Evolutionary conservation across 2,797 vertebrate genomes (phyloP).

Genomic region (Crocodylus rhombifer): DNA sequence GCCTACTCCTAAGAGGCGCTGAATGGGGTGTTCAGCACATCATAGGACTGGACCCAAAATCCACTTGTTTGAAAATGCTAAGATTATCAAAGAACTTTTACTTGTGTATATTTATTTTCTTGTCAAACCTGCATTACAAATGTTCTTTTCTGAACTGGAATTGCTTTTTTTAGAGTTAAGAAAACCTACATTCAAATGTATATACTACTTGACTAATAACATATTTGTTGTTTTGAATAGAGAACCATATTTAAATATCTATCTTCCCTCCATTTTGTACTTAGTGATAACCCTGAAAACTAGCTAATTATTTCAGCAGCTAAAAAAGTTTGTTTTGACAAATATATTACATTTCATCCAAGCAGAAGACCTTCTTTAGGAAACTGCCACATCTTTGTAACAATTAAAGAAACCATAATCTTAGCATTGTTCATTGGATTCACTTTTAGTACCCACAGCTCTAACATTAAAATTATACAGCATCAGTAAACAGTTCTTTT

Average conservation of each 20-base stretch:
- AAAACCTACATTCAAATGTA: conserved; percentile 11
- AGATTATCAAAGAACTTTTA: conserved; percentile 4
- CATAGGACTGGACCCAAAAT: rapidly evolving
- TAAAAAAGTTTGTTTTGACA: conserved; percentile 48
- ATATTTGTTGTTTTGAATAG: background rate
- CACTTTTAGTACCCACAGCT: conserved; percentile 55
- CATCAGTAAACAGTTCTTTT: conserved; percentile 49
- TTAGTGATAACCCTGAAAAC: conserved; percentile 9
- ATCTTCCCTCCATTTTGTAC: conserved; percentile 11
- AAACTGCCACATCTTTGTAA: conserved; percentile 20
- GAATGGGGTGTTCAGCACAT: background rate
- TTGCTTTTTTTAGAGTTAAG: conserved; percentile 17
- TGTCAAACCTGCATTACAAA: background rate
- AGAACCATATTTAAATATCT: background rate
- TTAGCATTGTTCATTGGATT: conserved; percentile 52
- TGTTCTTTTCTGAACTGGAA: background rate
- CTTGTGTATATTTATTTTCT: background rate
- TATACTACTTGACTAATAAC: background rate
- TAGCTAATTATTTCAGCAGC: conserved; percentile 34
- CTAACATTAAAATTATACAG: conserved; percentile 70
- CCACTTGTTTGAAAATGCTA: background rate
- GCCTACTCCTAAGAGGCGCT: background rate
- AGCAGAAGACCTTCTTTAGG: conserved; percentile 33
- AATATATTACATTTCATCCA: conserved; percentile 47
- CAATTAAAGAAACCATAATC: conserved; percentile 51